A percentile compares a stretch with the other conserved stretches of the same genome.
Conservation (phyloP, 2,888 invertebrate genomes). For the Phaedon cochleariae region DNA sequence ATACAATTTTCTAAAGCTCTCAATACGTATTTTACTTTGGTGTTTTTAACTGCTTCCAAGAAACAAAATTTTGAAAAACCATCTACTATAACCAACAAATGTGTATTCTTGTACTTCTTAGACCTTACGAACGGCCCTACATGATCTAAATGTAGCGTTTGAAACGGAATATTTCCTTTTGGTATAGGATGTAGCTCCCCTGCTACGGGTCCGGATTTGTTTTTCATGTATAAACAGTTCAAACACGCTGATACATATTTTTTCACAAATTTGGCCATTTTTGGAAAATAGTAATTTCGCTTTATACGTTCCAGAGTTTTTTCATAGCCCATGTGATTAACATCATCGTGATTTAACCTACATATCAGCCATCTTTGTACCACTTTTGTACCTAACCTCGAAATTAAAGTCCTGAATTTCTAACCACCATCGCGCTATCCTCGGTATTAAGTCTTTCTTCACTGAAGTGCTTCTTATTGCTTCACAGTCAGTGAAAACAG, state of each 20-base stretch:
- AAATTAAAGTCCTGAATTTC: constrained; percentile 37
- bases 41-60: constrained; percentile 17
- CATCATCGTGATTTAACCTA: constrained; percentile 39
- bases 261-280: constrained; percentile 44
- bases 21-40: too few relatives aligned
- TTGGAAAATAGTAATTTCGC: constrained; percentile 41
- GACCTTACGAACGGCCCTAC: too few relatives aligned
- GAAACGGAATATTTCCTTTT: constrained; percentile 24
- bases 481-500: constrained; percentile 43
- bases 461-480: constrained; percentile 19
- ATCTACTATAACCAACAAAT: neutral
- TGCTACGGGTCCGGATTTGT: constrained; percentile 22
- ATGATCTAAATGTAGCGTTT: neutral
- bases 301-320: constrained; percentile 34
- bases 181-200: constrained; percentile 50
- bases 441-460: neutral
- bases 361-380: constrained; percentile 38
- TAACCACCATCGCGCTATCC: constrained; percentile 40
- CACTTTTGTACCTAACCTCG: constrained; percentile 29
- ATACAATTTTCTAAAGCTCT: too few relatives aligned
- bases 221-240: constrained; percentile 47
- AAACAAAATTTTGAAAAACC: constrained; percentile 3
- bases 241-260: constrained; percentile 50
- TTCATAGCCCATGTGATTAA: constrained; percentile 37
- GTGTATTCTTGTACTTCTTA: too few relatives aligned